Evolutionary conservation across 2,113 vertebrate species (phyloP).

Genomic region (Cairina moschata): DNA sequence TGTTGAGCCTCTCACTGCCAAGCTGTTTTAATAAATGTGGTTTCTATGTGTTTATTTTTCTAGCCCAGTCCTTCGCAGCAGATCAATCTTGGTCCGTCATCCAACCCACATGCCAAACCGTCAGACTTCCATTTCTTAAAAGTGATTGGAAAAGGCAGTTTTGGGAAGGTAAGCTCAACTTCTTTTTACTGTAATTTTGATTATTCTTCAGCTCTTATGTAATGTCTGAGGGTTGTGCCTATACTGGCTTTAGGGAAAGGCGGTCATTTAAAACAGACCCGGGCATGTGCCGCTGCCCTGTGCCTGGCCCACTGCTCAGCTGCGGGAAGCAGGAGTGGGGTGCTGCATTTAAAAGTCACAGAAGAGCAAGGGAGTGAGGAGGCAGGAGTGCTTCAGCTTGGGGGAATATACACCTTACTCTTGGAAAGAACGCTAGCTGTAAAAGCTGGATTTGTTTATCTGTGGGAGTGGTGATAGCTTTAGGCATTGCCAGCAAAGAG

Average conservation of each 20-base stretch:
- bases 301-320: not conserved
- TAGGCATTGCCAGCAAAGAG: not conserved
- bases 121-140: slow-evolving; percentile 98
- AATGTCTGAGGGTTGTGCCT: fast-evolving
- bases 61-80: slow-evolving; percentile 97
- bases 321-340: not conserved
- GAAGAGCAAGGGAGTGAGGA: not conserved
- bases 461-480: not conserved
- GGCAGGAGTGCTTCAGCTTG: not conserved
- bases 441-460: not conserved
- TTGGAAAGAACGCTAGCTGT: not conserved
- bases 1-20: not conserved
- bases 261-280: not conserved
- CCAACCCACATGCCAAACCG: slow-evolving; percentile 96
- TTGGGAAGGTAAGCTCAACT: slow-evolving; percentile 84
- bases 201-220: not conserved
- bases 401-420: not conserved
- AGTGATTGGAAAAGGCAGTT: slow-evolving; percentile 98
- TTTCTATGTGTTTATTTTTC: slow-evolving; percentile 1
- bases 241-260: not conserved
- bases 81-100: slow-evolving; percentile 97
- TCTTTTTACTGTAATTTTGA: not conserved
- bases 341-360: not conserved
- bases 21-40: not conserved
- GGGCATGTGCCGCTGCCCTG: not conserved